phyloP scores from a whole-genome alignment of 64 coral and sea anemone species.

The Acropora yongei region DNA sequence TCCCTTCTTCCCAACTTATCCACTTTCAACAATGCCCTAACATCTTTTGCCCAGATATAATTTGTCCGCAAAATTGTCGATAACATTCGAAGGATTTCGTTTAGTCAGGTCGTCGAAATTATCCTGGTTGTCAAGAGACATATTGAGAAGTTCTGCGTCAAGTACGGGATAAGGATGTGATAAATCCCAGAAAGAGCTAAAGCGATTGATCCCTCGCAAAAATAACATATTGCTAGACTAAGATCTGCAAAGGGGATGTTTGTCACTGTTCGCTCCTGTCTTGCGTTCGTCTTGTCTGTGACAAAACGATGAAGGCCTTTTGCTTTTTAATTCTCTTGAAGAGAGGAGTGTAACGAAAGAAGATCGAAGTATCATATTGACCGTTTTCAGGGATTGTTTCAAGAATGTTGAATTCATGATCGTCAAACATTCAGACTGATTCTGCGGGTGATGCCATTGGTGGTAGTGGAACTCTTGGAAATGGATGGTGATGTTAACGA shows the following conservation, averaged over 20 bases:
- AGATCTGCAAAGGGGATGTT: background rate
- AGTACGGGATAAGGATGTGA: background rate
- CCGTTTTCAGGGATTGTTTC: background rate
- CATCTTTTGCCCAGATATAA: no score
- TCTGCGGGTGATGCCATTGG: slow-evolving; percentile 6
- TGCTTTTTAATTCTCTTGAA: background rate
- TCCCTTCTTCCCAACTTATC: slow-evolving; percentile 23
- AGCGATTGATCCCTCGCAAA: background rate
- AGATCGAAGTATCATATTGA: background rate
- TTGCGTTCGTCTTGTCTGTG: background rate
- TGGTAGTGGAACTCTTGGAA: background rate
- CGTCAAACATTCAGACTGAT: background rate
- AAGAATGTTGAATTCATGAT: background rate
- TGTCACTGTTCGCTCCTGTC: no score
- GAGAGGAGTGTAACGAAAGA: background rate
- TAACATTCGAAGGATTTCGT: no score
- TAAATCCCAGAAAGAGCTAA: background rate
- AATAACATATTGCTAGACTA: background rate
- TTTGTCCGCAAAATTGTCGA: no score
- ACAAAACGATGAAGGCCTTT: background rate
- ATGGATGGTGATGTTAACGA: background rate
- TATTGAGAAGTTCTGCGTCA: background rate
- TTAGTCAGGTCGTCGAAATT: background rate
- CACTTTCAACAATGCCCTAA: background rate
- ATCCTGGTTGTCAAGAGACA: background rate